Evolutionary conservation across 2,797 vertebrate genomes (phyloP).

Genomic region (Enteromius radiatus): DNA sequence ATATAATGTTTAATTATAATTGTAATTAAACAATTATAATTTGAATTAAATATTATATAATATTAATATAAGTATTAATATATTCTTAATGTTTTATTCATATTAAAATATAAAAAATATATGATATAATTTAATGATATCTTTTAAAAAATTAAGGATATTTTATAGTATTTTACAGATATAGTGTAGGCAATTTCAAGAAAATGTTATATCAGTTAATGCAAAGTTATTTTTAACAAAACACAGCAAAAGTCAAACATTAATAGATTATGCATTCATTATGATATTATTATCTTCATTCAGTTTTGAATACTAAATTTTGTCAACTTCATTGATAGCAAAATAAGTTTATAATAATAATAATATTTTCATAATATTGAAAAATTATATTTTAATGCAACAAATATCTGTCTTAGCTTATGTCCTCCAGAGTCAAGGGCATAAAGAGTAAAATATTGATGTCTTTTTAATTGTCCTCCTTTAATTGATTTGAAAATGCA

Average conservation of each 20-base stretch:
- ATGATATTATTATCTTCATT: background rate
- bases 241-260: background rate
- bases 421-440: background rate
- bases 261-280: no score
- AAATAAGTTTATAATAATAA: background rate
- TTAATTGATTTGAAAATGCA: background rate
- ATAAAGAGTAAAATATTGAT: background rate
- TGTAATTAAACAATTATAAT: background rate
- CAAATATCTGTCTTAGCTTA: background rate
- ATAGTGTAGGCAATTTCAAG: background rate
- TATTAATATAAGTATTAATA: background rate
- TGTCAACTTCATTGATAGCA: background rate
- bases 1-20: no score
- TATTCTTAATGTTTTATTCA: background rate
- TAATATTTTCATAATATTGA: background rate
- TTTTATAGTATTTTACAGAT: background rate
- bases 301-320: background rate
- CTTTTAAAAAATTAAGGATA: background rate
- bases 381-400: background rate
- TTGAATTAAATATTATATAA: no score
- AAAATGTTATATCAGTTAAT: background rate
- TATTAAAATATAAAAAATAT: background rate
- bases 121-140: background rate
- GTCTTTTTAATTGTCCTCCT: background rate
- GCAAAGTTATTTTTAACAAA: background rate